Base-by-base conservation (phyloP, 2,797 vertebrate genomes). In the Phylloscopus collybita region DNA sequence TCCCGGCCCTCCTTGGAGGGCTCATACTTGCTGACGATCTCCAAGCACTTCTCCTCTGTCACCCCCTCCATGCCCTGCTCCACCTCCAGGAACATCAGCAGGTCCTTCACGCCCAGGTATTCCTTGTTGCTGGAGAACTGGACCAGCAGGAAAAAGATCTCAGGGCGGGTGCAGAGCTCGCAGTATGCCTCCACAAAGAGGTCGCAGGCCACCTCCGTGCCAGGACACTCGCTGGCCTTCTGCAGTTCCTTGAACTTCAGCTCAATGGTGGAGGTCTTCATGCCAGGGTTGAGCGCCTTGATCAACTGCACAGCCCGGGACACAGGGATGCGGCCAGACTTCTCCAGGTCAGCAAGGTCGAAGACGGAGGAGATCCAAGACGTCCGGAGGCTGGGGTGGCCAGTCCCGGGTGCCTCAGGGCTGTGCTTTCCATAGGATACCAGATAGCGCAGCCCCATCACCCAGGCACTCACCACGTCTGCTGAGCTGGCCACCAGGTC, bases 81-180 rank as follows among this genome's bases (percentile, higher is more conserved):
- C 57, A 99, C 98, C 88, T 99, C 99, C 62, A 99, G 98, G 75
- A 99, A 99, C 27, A 98, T 97, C 98, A 99, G 98, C 92, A 99
- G 97, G 97, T 99, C 99, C 96, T 99, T 99, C 87, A 98, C 98
- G 93, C 98, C 98, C 94, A 99, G 98, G 94, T 98, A 99, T 89
- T 99, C 99, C 96, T 99, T 99, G 98, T 99, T 99, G 97, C 98
- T 99, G 88, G 99, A 99, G 96, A 99, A 99, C 97, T 99, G 99
- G 86, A 99, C 98, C 91, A 99, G 95, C 64, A 99, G 96, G 93
- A 99, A 99, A 91, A 99, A 99, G 80, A 99, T 98, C 95, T 99
- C 99, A 1, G 99, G 98, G 40, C 99, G 97, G n/a, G 99, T 99
- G 95, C 99, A 99, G 78, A 99, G 98, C 96, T 99, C 99, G 16